Base-by-base conservation (phyloP, 2,888 invertebrate genomes). In the Cantharis flavilabris region DNA sequence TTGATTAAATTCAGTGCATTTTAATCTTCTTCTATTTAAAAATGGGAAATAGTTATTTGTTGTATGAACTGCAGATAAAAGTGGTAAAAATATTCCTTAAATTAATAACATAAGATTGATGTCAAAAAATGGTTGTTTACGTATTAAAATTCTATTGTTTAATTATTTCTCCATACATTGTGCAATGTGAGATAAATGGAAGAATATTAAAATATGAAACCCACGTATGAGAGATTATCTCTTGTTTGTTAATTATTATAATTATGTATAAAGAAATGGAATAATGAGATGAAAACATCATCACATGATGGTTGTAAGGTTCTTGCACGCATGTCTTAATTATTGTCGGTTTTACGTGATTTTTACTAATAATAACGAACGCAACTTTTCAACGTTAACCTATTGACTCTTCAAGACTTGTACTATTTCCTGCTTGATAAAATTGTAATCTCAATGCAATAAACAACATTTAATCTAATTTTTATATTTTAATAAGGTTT, bases 371-470 rank as follows among this genome's bases (percentile, higher is more conserved):
- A 64, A 74, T 77, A 71, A 74, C 67, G 70, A 77, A 72, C 73
- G 77, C 73, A 75, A 70, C 75, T 63, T 75, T 72, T 63, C 69
- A 75, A 72, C 69, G 72, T 78, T 75, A 78, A 78, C 78, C 78
- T 78, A 18, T 70, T 77, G 78, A 78, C 78, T 78, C 70, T 62
- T 49, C 30, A 72, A 70, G 75, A 75, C 63, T 65, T 73, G 28
- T 49, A 62, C 75, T 75, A 75, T 75, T 78, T 78, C 78, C 78
- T 75, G 69, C 64, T 75, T 75, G 78, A 78, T 78, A 78, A 78
- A 72, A 62, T 70, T 70, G 64, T 75, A 72, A 75, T 78, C 73
- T 69, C 49, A 20, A 30, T 71, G 75, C 72, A 69, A 69, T 72
- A 76, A 76, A 76, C 71, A 75, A 67, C 14, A 69, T 71, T 33